Evolutionary conservation across 2,113 vertebrate genomes (phyloP).

Genomic region (Oncorhynchus kisutch): DNA sequence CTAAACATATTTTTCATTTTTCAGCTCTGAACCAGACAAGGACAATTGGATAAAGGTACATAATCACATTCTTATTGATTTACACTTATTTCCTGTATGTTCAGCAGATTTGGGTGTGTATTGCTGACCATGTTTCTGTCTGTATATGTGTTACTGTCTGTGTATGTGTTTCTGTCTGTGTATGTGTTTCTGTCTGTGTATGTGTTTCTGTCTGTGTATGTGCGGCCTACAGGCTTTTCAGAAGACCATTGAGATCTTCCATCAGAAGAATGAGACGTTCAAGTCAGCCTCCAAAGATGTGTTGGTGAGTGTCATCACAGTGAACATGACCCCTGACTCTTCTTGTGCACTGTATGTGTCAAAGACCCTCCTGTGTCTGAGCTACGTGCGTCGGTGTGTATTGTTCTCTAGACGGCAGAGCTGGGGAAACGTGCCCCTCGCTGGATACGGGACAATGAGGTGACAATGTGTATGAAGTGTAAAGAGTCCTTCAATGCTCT

Average conservation of each 20-base stretch:
- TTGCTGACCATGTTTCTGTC: neutral
- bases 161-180: no score
- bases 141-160: no score
- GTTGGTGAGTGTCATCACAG: constrained; percentile 75
- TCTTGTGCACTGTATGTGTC: neutral
- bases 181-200: no score
- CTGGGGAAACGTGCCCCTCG: constrained; percentile 91
- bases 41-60: constrained; percentile 95
- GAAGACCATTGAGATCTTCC: constrained; percentile 86
- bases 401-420: constrained; percentile 80
- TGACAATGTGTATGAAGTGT: constrained; percentile 99
- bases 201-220: no score
- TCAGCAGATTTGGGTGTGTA: neutral
- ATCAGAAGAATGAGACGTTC: constrained; percentile 94
- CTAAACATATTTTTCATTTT: constrained; percentile 34
- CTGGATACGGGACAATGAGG: constrained; percentile 97
- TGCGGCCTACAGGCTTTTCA: constrained; percentile 79
- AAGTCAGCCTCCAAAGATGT: constrained; percentile 86
- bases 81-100: neutral
- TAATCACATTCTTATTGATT: neutral
- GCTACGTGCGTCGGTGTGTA: neutral
- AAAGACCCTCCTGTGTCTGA: neutral
- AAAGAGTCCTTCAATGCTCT: constrained; percentile 90
- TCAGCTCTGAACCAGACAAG: constrained; percentile 93
- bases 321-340: neutral